phyloP scores from a whole-genome alignment of 23 tunicate species.

The Ascidia mentula region DNA sequence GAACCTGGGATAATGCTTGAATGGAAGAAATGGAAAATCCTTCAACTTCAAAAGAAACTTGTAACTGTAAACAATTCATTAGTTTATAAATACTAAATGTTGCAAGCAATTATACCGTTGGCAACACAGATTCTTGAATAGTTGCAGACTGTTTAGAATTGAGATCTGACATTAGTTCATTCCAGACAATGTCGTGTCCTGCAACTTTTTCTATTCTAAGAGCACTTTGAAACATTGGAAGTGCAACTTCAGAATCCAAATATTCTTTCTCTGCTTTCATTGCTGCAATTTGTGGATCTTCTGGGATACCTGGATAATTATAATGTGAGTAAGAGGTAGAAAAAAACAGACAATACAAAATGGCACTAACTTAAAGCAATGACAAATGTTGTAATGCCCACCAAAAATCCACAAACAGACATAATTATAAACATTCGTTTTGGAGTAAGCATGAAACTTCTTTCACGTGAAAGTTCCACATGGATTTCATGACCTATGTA shows the following conservation, averaged over 20 bases:
- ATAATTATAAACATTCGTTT: not conserved
- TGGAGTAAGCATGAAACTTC: too few relatives aligned
- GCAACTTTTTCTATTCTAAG: not conserved
- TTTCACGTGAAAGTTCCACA: too few relatives aligned
- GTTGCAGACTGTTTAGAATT: not conserved
- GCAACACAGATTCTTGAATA: not conserved
- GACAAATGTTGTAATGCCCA: not conserved
- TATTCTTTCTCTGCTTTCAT: conserved; percentile 6
- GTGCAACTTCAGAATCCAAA: conserved; percentile 1
- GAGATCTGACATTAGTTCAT: not conserved
- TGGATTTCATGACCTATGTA: too few relatives aligned
- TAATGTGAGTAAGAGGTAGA: not conserved
- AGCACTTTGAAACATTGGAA: not conserved
- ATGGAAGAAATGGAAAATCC: conserved; percentile 34
- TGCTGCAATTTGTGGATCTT: conserved; percentile 5
- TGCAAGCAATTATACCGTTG: not conserved
- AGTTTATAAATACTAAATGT: not conserved
- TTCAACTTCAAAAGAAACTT: conserved; percentile 37
- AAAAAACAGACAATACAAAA: not conserved
- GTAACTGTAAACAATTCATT: conserved; percentile 24
- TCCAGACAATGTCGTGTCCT: not conserved
- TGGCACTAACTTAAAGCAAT: not conserved
- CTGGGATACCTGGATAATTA: not conserved
- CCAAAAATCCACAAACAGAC: not conserved
- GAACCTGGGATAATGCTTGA: conserved; percentile 3